Evolutionary conservation across 2,797 vertebrate species (phyloP), one percentile per base, ranked within the genome.

Genomic region (Microctenopoma lineatum): DNA sequence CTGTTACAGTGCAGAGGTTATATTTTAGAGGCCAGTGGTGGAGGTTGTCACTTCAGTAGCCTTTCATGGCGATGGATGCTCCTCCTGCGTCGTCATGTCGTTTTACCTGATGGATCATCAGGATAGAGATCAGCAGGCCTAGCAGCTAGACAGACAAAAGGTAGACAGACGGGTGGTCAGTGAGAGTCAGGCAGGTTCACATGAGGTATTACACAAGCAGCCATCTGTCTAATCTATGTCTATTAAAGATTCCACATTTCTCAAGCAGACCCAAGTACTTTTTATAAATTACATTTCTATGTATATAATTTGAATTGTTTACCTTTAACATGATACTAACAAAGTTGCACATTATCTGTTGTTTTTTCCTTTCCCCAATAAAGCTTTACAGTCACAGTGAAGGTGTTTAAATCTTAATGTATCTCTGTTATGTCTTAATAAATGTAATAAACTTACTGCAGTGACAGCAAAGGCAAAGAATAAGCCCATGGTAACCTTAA

Each of bases 41-140:
- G 15, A 39, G n/a, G 8, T 12, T 21, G 14, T 38, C 16, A 10
- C 18, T 3, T 87, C 18, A 88, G 67, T 82, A 87, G 45, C 66
- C 52, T 71, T 86, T 88, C 90, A 91, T 90, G 25, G 84, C 47
- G 0, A 89, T 73, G 66, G 66, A 41, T 0, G 55, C 0, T 7
- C 61, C 65, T 10, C 66, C 73, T 1, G 27, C 1, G 10, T 32
- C 5, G 13, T 86, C 76, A 0, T 87, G 51, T 0, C 51, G 69
- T 36, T 14, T 71, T 52, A 91, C 0, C 73, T 90, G 90, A 16
- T 70, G 56, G 58, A 85, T 47, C 88, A 91, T 91, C 38, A 87
- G 53, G 25, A 89, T 6, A n/a, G 84, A 50, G 34, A 89, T 5
- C 51, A 90, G 58, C 58, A 91, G 76, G 15, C 86, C 86, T 42